Evolutionary conservation across 2,113 vertebrate species (phyloP), one percentile per base, ranked within the genome.

Genomic region (Bubo blakistoni): DNA sequence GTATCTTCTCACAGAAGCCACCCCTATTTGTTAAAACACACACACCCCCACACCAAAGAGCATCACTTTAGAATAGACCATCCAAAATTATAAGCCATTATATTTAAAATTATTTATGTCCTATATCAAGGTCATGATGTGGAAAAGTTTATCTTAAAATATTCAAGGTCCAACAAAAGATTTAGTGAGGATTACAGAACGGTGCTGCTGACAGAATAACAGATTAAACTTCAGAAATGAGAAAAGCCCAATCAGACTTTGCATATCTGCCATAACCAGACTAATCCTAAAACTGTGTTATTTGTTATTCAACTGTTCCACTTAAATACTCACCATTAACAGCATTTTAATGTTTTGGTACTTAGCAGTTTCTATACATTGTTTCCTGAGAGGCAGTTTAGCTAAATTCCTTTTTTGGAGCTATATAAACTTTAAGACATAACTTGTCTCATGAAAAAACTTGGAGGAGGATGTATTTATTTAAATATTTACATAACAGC

Each of bases 31-130:
- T 74, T 58, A 62, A 51, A 59, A 74, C 7, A 38, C 4, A 40
- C 3, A 21, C 18, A 3, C 46, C 8, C 5, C 26, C 6, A 42
- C 2, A 52, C 12, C 70, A 18, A 59, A 2, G 5, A 61, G 3
- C 6, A n/a, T 49, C 51, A 18, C 11, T 27, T 69, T 51, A 51
- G 7, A 73, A 67, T 0, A 77, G 2, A 8, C 9, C 52, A 46
- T 38, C 13, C 34, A 73, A 72, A 81, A 55, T 54, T 57, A 44
- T 24, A 9, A 47, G 5, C 38, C 1, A 9, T 38, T 46, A 42
- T 34, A 42, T 52, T 74, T 42, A 59, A 61, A 34, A 16, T 17
- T 2, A 13, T 52, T 46, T 55, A 65, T 7, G 12, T n/a, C 14
- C 69, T 25, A 26, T 67, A 7, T 74, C 17, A 57, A 46, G 40